These are phyloP conservation scores for Phocoena sinus DNA, from an alignment of 2,113 vertebrate species.

Conservation along the genomic window DNA sequence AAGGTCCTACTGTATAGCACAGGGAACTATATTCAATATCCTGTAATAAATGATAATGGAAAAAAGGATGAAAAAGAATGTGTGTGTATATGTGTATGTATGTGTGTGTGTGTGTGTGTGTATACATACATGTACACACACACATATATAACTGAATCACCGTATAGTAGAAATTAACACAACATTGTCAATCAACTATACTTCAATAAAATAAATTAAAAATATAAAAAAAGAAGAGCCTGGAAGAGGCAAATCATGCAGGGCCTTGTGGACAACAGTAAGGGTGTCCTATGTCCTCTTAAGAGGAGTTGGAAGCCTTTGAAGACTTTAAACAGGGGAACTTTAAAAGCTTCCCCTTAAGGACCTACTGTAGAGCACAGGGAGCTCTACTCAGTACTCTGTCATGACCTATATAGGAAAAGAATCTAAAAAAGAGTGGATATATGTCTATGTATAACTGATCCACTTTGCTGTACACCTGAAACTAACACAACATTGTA, in stretches of 20 bases:
- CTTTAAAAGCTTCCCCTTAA: background rate
- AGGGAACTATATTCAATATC: background rate
- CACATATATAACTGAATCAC: background rate
- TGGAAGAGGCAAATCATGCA: background rate
- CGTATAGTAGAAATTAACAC: background rate
- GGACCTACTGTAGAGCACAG: background rate
- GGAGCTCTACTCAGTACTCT: background rate
- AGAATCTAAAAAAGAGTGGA: background rate
- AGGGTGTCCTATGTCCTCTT: background rate
- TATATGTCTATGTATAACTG: background rate
- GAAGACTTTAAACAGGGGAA: background rate
- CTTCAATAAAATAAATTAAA: background rate
- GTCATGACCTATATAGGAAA: background rate
- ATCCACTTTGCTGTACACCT: background rate
- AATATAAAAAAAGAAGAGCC: background rate
- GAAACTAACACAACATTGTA: background rate
- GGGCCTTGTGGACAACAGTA: background rate
- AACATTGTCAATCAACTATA: background rate
- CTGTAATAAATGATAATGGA: background rate
- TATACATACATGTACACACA: accelerated
- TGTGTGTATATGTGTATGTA: too few species aligned
- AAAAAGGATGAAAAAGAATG: background rate
- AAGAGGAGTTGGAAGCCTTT: background rate
- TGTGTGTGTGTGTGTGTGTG: too few species aligned
- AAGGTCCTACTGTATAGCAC: background rate